Percentiles rank a stretch among this genome's conserved stretches.
Evolutionary conservation across 2,888 invertebrate genomes (phyloP).

Genomic region (Dascillus cervinus): DNA sequence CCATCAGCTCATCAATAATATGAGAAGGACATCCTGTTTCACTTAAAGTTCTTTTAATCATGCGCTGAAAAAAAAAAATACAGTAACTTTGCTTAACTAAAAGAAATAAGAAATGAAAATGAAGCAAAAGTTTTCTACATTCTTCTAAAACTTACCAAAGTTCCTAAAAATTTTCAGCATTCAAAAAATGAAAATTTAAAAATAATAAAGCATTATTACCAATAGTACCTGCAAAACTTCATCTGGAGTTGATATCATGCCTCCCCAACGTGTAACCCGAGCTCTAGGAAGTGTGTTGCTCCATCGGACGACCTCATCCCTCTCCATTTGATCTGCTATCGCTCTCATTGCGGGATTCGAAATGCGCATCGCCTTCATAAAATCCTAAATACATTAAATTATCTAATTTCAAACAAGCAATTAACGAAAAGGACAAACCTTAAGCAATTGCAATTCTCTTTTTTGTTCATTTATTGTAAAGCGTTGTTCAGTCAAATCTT

Average conservation of each 20-base stretch:
- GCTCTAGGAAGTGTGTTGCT: slow-evolving; percentile 74
- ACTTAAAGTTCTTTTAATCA: slow-evolving; percentile 86
- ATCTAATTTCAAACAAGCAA: slow-evolving; percentile 2
- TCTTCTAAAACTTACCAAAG: not conserved
- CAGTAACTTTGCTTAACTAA: too few relatives aligned
- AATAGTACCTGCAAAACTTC: slow-evolving; percentile 86
- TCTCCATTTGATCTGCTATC: slow-evolving; percentile 89
- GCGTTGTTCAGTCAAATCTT: slow-evolving; percentile 78
- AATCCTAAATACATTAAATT: slow-evolving; percentile 53
- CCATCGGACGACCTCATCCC: slow-evolving; percentile 88
- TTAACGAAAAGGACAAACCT: slow-evolving; percentile 46
- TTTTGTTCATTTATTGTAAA: slow-evolving; percentile 85
- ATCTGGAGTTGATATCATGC: slow-evolving; percentile 97
- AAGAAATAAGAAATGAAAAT: not conserved
- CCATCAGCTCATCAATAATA: slow-evolving; percentile 91
- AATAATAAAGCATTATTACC: too few relatives aligned
- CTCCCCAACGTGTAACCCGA: slow-evolving; percentile 93
- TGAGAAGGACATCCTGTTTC: slow-evolving; percentile 93
- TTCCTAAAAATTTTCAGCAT: not conserved
- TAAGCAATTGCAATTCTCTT: slow-evolving; percentile 77
- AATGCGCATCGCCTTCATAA: slow-evolving; percentile 87
- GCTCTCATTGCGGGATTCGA: slow-evolving; percentile 89
- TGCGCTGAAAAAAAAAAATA: slow-evolving; percentile 54
- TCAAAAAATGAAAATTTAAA: not conserved
- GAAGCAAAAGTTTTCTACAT: not conserved